A percentile compares a stretch with the other conserved stretches of the same genome.
phyloP scores from a whole-genome alignment of 2,888 invertebrate species.

The Drosophila borealis region DNA sequence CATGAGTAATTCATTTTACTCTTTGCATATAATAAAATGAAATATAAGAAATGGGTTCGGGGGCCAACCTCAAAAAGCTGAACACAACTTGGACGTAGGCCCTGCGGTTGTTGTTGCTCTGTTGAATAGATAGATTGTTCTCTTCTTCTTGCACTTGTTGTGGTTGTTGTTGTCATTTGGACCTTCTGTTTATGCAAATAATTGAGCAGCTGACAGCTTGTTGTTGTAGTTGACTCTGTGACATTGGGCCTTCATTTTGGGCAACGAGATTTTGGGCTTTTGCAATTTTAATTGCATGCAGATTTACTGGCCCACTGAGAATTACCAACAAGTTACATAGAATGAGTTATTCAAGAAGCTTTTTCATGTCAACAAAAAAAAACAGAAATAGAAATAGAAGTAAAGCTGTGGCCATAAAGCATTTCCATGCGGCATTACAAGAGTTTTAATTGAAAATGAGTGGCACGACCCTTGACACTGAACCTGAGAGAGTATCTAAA shows the following conservation, averaged over 20 bases:
- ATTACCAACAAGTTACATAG: slow-evolving; percentile 25
- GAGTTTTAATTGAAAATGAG: slow-evolving; percentile 61
- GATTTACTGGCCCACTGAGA: slow-evolving; percentile 47
- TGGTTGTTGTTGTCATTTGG: slow-evolving; percentile 7
- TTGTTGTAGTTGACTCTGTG: slow-evolving; percentile 36
- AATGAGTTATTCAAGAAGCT: slow-evolving; percentile 40
- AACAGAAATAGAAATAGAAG: neutral
- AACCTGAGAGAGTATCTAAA: slow-evolving; percentile 43
- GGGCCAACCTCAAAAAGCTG: slow-evolving; percentile 27
- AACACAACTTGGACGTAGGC: slow-evolving; percentile 11
- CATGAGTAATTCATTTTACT: slow-evolving; percentile 48
- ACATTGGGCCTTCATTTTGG: slow-evolving; percentile 25
- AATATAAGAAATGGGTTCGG: slow-evolving; percentile 22
- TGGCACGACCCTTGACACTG: slow-evolving; percentile 66
- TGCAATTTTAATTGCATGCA: slow-evolving; percentile 61
- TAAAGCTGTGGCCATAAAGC: slow-evolving; percentile 20
- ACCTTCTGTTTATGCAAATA: slow-evolving; percentile 57
- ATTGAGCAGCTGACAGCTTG: slow-evolving; percentile 53
- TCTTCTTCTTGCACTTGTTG: neutral
- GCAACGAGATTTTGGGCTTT: slow-evolving; percentile 28
- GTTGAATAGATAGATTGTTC: neutral
- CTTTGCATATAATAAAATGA: slow-evolving; percentile 35
- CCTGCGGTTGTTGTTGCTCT: slow-evolving; percentile 12
- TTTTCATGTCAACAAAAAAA: slow-evolving; percentile 43
- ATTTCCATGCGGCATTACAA: slow-evolving; percentile 55